These are phyloP conservation scores for Macropus fuliginosus DNA, from an alignment of 2,797 vertebrate genomes.

Conservation along the genomic window DNA sequence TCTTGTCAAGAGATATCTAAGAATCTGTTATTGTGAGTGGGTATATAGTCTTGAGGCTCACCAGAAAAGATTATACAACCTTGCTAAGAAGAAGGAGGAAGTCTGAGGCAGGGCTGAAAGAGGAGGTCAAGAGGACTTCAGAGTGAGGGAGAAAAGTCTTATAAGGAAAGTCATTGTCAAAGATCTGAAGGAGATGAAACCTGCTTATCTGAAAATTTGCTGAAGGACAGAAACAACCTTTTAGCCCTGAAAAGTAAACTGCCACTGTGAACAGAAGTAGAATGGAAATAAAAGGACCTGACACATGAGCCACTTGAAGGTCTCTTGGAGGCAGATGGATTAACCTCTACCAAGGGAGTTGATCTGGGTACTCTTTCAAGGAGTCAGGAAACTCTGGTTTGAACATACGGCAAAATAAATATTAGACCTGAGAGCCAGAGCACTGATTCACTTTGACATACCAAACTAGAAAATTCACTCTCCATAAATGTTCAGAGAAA, in stretches of 20 bases:
- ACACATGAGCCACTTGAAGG: neutral
- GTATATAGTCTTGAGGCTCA: slow-evolving; percentile 29
- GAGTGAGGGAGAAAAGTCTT: slow-evolving; percentile 28
- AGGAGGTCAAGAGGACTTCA: slow-evolving; percentile 41
- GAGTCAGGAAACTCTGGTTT: slow-evolving; percentile 32
- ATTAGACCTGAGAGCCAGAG: slow-evolving; percentile 10
- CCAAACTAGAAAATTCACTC: slow-evolving; percentile 62
- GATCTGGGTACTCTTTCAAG: slow-evolving; percentile 18
- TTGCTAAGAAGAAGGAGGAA: slow-evolving; percentile 37
- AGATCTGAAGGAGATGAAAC: slow-evolving; percentile 56
- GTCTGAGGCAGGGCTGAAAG: slow-evolving; percentile 39
- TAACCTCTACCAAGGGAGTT: slow-evolving; percentile 35
- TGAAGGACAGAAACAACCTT: slow-evolving; percentile 49
- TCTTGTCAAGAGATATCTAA: neutral
- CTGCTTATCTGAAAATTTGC: slow-evolving; percentile 43
- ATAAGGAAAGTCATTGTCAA: slow-evolving; percentile 27
- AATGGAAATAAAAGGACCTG: slow-evolving; percentile 9
- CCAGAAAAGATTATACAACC: slow-evolving; percentile 43
- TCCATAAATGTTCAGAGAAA: slow-evolving; percentile 46
- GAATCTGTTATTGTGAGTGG: neutral
- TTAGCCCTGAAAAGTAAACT: slow-evolving; percentile 50
- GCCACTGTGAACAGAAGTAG: slow-evolving; percentile 29
- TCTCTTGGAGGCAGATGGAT: neutral
- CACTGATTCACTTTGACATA: slow-evolving; percentile 1
- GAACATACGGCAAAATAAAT: slow-evolving; percentile 45